Evolutionary conservation across 2,113 vertebrate genomes (phyloP).

Genomic region (Caretta caretta): DNA sequence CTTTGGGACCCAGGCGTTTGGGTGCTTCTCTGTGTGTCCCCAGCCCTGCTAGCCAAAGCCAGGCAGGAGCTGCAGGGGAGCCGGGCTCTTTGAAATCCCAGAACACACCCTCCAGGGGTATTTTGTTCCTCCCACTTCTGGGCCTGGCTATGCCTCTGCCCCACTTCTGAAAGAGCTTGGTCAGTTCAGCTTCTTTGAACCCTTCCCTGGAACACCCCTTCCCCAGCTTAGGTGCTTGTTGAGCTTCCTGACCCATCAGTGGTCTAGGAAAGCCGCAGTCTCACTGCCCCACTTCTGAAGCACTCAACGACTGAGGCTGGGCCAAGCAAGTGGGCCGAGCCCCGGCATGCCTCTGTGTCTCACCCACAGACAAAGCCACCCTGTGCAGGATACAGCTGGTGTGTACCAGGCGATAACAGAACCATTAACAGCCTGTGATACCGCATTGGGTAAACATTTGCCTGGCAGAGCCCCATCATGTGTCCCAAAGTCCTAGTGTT

Average conservation of each 20-base stretch:
- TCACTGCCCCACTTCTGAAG: background rate
- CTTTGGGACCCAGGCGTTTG: background rate
- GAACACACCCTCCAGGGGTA: background rate
- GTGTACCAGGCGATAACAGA: background rate
- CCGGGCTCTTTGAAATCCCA: background rate
- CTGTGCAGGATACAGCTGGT: fast-evolving
- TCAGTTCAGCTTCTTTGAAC: background rate
- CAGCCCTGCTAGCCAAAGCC: fast-evolving
- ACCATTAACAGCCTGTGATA: background rate
- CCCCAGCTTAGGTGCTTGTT: background rate
- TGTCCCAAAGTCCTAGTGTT: background rate
- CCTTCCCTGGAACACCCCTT: background rate
- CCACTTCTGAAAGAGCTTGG: background rate
- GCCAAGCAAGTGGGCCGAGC: fast-evolving
- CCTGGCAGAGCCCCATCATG: background rate
- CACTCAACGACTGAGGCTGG: background rate
- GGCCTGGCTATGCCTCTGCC: background rate
- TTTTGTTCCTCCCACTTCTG: background rate
- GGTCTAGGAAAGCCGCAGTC: background rate
- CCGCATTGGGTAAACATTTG: background rate
- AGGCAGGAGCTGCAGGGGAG: background rate
- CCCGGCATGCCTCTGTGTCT: background rate
- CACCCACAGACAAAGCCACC: background rate
- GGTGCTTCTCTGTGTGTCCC: background rate
- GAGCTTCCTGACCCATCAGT: background rate